These are phyloP conservation scores for Halcyon malimbica DNA, from an alignment of 2,113 vertebrate species.

Conservation along the genomic window DNA sequence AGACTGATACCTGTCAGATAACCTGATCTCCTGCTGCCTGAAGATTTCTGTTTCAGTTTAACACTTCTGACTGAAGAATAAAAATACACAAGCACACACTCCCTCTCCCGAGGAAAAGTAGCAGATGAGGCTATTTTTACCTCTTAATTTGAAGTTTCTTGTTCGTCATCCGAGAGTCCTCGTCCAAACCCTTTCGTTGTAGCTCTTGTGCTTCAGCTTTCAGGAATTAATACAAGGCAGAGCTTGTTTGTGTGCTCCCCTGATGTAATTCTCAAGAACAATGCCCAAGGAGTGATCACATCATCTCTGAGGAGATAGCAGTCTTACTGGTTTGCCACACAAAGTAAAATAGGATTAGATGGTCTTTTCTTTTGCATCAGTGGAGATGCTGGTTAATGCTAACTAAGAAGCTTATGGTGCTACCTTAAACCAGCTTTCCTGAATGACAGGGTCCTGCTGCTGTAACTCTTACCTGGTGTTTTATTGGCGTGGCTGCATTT, in stretches of 20 bases:
- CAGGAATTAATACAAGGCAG: fast-evolving
- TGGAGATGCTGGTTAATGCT: neutral
- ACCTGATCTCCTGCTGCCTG: neutral
- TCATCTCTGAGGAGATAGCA: neutral
- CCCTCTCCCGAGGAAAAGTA: neutral
- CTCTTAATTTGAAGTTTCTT: neutral
- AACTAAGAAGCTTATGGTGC: neutral
- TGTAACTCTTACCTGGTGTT: neutral
- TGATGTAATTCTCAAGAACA: neutral
- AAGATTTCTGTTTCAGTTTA: neutral
- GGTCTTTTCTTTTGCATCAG: neutral
- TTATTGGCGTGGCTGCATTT: neutral
- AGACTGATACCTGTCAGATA: neutral
- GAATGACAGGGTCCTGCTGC: neutral
- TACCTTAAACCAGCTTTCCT: neutral
- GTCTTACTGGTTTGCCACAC: neutral
- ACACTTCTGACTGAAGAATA: neutral
- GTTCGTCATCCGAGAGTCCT: neutral
- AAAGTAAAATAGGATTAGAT: neutral
- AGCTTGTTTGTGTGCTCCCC: neutral
- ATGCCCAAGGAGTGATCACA: fast-evolving
- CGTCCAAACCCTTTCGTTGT: fast-evolving
- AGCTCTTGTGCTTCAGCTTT: neutral
- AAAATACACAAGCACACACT: neutral
- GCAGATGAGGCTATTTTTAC: neutral